A percentile compares a stretch with the other conserved stretches of the same genome.
Evolutionary conservation across 2,888 invertebrate genomes (phyloP).

Genomic region (Brachyopa scutellaris): DNA sequence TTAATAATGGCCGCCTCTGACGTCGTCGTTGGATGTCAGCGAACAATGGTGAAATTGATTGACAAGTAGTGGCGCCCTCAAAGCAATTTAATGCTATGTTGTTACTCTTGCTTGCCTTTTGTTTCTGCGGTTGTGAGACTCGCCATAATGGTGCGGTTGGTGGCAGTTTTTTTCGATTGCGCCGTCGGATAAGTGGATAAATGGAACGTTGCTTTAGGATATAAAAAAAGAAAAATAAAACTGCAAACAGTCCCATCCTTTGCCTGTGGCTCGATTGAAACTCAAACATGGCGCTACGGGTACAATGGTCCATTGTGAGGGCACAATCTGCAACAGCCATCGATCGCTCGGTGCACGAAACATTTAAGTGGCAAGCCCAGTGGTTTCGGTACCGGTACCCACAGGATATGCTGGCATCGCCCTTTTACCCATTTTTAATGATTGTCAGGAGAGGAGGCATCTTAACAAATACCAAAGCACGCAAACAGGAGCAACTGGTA

Average conservation of each 20-base stretch:
- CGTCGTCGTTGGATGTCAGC: constrained; percentile 58
- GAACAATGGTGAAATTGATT: constrained; percentile 73
- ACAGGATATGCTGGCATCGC: constrained; percentile 38
- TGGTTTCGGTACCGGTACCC: constrained; percentile 16
- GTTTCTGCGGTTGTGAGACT: constrained; percentile 65
- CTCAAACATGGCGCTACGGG: constrained; percentile 70
- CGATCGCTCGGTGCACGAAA: constrained; percentile 69
- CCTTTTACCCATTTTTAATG: constrained; percentile 64
- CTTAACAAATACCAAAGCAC: constrained; percentile 18
- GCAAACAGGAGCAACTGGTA: constrained; percentile 29
- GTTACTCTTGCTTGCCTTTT: constrained; percentile 69
- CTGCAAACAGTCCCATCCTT: constrained; percentile 41
- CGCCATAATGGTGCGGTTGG: constrained; percentile 62
- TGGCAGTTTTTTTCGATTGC: constrained; percentile 58
- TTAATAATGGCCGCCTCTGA: constrained; percentile 71
- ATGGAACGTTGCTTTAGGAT: constrained; percentile 50
- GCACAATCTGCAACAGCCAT: constrained; percentile 64
- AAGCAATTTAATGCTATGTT: constrained; percentile 72
- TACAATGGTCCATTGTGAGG: constrained; percentile 68
- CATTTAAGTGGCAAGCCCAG: constrained; percentile 49
- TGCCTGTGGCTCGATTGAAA: constrained; percentile 52
- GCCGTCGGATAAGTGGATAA: constrained; percentile 68
- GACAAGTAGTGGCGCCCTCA: constrained; percentile 72
- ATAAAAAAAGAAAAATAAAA: constrained; percentile 11
- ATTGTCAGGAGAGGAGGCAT: constrained; percentile 44